phyloP scores from a whole-genome alignment of 2,797 vertebrate species.

The Tangara arthus region DNA sequence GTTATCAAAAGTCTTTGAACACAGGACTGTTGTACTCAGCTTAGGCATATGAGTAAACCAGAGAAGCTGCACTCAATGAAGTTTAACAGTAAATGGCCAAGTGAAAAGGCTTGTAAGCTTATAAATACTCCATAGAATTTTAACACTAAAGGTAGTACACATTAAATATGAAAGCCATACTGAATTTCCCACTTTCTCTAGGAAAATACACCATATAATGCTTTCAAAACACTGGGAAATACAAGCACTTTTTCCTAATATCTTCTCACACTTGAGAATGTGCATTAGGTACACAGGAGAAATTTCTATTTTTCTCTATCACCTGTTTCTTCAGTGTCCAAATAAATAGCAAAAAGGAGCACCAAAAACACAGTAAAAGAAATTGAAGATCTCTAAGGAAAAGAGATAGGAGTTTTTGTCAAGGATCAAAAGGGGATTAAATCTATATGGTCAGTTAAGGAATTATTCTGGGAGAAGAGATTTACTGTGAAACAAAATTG shows the following conservation, averaged over 20 bases:
- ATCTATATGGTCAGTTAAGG: not conserved
- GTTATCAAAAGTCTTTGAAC: not conserved
- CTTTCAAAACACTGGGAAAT: not conserved
- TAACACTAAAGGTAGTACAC: not conserved
- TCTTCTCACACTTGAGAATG: not conserved
- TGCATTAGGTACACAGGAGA: not conserved
- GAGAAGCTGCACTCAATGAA: not conserved
- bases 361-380: not conserved
- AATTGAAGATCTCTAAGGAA: not conserved
- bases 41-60: not conserved
- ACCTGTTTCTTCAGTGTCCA: not conserved
- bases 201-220: not conserved
- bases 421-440: not conserved
- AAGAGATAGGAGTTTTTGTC: not conserved
- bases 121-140: conserved; percentile 7
- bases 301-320: not conserved
- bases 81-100: not conserved
- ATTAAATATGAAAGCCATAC: conserved; percentile 11
- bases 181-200: not conserved
- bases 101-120: not conserved
- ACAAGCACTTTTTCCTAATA: not conserved
- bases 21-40: not conserved
- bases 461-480: not conserved
- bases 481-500: not conserved
- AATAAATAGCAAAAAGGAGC: not conserved